Evolutionary conservation across 2,888 invertebrate genomes (phyloP), one percentile per base, ranked within the genome.

Genomic region (Euplagia quadripunctaria): DNA sequence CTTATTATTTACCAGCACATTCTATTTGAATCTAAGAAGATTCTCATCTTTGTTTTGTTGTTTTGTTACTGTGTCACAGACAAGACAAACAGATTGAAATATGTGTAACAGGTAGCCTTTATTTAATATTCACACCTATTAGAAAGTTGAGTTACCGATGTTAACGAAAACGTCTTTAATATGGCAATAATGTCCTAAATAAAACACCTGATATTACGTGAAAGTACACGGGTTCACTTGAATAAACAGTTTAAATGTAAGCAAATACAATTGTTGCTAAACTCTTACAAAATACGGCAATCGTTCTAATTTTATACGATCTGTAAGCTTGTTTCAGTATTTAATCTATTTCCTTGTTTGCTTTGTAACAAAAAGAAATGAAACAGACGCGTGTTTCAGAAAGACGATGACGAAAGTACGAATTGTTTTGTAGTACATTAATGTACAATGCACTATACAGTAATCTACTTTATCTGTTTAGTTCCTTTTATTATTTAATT

Each of bases 181-280:
- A 69, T 77, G 69, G 43, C 73, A 83, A 79, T 41, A 70, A 49
- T 79, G 84, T 65, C 82, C 88, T 67, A 82, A 85, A 80, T 88
- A 85, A 82, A 86, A 88, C 88, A 87, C 82, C 81, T 89, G 87
- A 79, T 74, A 81, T 67, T 67, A 80, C 76, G 64, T 52, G 69
- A 67, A 70, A 73, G 41, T 52, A 64, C 11, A 70, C 7, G 71
- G 71, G 76, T 78, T 83, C 88, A 86, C 83, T 86, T 88, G 87
- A 78, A 79, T 75, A 67, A 84, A 85, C 81, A 87, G 31, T 82
- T 75, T 74, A 71, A 75, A 85, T 68, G 69, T 72, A 70, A 68
- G 75, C 70, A 78, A 84, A 85, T 64, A 74, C 41, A 65, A 77
- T 74, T 67, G 68, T 77, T 55, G 79, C 77, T 72, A 82, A 83